These are phyloP conservation scores for Syngnathus floridae DNA, from an alignment of 2,113 vertebrate species.

Conservation along the genomic window DNA sequence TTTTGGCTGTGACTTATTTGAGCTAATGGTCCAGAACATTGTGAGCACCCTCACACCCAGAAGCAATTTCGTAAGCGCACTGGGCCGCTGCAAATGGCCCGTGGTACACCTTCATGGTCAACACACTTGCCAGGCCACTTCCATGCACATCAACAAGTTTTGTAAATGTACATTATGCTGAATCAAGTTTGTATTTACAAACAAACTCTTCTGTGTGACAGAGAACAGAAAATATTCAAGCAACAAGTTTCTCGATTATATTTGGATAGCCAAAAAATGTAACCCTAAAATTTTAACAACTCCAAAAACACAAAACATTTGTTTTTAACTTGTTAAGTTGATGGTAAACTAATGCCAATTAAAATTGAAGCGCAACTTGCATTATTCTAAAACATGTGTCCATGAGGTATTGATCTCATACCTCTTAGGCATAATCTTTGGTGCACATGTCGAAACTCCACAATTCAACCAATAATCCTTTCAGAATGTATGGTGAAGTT, in stretches of 20 bases:
- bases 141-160: constrained; percentile 15
- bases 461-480: not conserved
- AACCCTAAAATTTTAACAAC: too few species aligned
- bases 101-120: constrained; percentile 62
- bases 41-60: constrained; percentile 67
- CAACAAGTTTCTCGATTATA: too few species aligned
- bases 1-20: constrained; percentile 72
- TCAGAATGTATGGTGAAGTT: not conserved
- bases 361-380: not conserved
- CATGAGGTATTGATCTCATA: not conserved
- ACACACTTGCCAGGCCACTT: constrained; percentile 45
- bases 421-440: not conserved
- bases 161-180: too few species aligned
- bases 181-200: too few species aligned
- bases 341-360: not conserved
- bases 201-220: not conserved
- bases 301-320: not conserved
- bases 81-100: constrained; percentile 67
- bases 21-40: constrained; percentile 73
- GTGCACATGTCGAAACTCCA: not conserved
- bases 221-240: too few species aligned
- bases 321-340: not conserved
- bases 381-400: not conserved
- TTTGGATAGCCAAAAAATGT: too few species aligned
- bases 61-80: constrained; percentile 67